Evolutionary conservation across 2,888 invertebrate genomes (phyloP).

Genomic region (Hoplodrina ambigua): DNA sequence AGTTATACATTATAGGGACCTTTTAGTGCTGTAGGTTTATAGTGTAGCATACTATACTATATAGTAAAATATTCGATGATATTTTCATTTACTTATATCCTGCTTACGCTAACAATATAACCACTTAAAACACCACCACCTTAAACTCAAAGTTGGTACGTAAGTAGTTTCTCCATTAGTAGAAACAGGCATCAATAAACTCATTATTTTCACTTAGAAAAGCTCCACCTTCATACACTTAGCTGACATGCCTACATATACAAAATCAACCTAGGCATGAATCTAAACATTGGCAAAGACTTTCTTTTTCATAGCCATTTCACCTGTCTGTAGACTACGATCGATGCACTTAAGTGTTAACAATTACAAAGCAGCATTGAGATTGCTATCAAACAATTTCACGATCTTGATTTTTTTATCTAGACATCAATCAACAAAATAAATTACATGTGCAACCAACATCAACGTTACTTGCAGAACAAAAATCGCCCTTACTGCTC

Average conservation of each 20-base stretch:
- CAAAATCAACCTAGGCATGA: constrained; percentile 6
- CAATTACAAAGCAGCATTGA: constrained; percentile 41
- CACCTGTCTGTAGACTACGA: constrained; percentile 39
- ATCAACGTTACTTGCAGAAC: background rate
- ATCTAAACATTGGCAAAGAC: constrained; percentile 31
- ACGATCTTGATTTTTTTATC: constrained; percentile 46
- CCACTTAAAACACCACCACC: too few relatives aligned
- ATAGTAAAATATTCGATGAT: too few relatives aligned
- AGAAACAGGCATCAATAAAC: background rate
- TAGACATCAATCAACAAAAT: constrained; percentile 54
- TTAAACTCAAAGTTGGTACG: too few relatives aligned
- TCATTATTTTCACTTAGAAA: constrained; percentile 17
- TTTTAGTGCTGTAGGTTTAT: too few relatives aligned
- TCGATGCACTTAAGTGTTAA: constrained; percentile 35
- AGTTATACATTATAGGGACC: too few relatives aligned
- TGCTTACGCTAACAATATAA: too few relatives aligned
- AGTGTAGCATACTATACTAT: too few relatives aligned
- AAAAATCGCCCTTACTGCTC: background rate
- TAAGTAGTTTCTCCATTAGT: too few relatives aligned
- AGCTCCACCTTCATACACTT: constrained; percentile 11
- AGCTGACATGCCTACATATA: background rate
- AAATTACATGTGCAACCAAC: constrained; percentile 35
- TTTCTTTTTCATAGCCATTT: constrained; percentile 56
- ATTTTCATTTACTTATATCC: too few relatives aligned
- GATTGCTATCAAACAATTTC: constrained; percentile 47